Percentiles rank a stretch among this genome's conserved stretches.
phyloP scores from a whole-genome alignment of 2,888 invertebrate genomes.

The Gastracanthus pulcherrimus region DNA sequence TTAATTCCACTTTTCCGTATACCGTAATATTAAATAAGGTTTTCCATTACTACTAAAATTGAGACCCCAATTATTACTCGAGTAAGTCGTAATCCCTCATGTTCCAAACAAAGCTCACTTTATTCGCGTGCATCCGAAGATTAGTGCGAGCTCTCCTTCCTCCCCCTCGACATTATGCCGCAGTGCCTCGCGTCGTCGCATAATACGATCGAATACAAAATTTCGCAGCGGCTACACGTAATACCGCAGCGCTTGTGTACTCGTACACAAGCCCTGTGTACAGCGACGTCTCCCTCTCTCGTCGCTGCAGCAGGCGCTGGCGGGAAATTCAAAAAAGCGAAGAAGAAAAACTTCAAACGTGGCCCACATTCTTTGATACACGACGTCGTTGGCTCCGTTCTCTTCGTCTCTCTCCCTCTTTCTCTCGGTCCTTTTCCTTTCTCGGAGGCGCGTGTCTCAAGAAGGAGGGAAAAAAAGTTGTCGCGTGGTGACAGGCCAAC shows the following conservation, averaged over 20 bases:
- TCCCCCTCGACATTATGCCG: not conserved
- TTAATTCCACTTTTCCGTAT: no score
- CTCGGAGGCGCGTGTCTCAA: not conserved
- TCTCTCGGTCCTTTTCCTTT: no score
- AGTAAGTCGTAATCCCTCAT: not conserved
- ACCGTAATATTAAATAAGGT: no score
- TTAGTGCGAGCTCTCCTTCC: not conserved
- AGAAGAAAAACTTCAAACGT: conserved; percentile 47
- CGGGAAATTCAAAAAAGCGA: conserved; percentile 18
- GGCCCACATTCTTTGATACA: conserved; percentile 53
- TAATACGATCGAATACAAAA: conserved; percentile 45
- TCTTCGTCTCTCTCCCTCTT: not conserved
- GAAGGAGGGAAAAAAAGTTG: conserved; percentile 30
- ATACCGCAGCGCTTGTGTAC: conserved; percentile 20
- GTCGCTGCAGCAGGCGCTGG: no score
- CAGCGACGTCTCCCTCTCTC: no score
- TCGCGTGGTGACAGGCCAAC: not conserved
- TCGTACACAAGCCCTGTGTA: not conserved
- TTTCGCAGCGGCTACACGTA: conserved; percentile 12
- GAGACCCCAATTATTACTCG: not conserved
- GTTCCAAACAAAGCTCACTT: not conserved
- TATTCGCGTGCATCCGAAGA: conserved; percentile 10
- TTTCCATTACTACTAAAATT: no score
- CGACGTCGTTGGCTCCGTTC: not conserved
- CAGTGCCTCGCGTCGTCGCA: conserved; percentile 37